Evolutionary conservation across 64 coral and sea anemone genomes (phyloP).

Genomic region (Acropora tenuis): DNA sequence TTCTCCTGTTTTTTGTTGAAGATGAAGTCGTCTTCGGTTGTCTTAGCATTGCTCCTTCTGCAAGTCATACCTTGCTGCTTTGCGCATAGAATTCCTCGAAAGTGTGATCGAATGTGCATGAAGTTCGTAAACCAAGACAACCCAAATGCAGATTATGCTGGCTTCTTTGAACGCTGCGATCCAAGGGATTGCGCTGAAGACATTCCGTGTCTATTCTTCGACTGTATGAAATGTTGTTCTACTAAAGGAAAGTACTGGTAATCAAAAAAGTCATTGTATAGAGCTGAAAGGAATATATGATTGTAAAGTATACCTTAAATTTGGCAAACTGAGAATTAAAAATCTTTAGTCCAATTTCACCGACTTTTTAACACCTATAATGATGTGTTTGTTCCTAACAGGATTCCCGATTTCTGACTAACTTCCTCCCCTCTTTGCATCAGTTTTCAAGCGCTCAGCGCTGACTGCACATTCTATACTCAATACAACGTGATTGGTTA

Average conservation of each 20-base stretch:
- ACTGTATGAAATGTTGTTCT: background rate
- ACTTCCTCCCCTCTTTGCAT: too few relatives aligned
- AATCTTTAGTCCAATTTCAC: too few relatives aligned
- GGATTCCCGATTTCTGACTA: too few relatives aligned
- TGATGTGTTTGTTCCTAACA: too few relatives aligned
- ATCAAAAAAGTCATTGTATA: background rate
- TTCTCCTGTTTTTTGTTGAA: background rate
- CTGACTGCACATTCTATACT: too few relatives aligned
- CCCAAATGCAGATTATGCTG: background rate
- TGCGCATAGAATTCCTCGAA: background rate
- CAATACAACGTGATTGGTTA: too few relatives aligned
- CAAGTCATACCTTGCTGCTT: background rate
- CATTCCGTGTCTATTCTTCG: background rate
- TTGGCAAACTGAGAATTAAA: too few relatives aligned
- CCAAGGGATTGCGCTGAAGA: background rate
- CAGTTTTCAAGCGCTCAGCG: too few relatives aligned
- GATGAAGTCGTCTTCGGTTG: background rate
- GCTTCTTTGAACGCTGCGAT: background rate
- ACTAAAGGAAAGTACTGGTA: background rate
- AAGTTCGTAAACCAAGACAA: background rate
- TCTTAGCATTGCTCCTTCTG: background rate
- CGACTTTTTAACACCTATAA: too few relatives aligned
- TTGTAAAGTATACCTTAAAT: background rate
- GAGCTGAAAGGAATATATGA: background rate
- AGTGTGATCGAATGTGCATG: background rate